Conservation (phyloP, 2,797 vertebrate species). For the Hoplostethus atlanticus region DNA sequence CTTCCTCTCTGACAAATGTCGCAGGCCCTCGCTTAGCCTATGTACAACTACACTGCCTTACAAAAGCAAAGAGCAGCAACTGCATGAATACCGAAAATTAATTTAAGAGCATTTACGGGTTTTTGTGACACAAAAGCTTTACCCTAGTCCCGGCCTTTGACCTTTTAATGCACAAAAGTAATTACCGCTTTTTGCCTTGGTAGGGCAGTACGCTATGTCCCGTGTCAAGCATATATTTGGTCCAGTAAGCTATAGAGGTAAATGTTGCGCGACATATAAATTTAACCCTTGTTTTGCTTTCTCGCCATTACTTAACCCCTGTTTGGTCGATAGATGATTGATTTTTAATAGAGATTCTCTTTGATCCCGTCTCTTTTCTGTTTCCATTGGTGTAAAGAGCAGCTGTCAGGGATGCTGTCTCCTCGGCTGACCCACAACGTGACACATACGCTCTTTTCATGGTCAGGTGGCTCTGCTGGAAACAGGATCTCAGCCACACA, state of each 20-base stretch:
- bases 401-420: constrained; percentile 67
- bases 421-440: constrained; percentile 60
- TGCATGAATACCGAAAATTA: too few species aligned
- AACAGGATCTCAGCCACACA: constrained; percentile 81
- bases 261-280: background rate
- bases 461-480: constrained; percentile 80
- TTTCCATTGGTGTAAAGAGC: constrained; percentile 52
- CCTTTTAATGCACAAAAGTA: too few species aligned
- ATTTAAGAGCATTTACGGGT: too few species aligned
- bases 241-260: background rate
- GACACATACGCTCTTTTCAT: constrained; percentile 80
- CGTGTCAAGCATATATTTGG: background rate
- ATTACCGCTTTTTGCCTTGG: too few species aligned
- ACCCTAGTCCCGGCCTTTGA: too few species aligned
- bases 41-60: background rate
- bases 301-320: background rate
- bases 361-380: background rate
- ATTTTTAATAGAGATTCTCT: background rate
- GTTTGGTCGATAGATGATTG: background rate
- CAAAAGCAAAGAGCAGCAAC: too few species aligned
- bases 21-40: constrained; percentile 4
- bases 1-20: constrained; percentile 45
- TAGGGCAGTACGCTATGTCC: background rate
- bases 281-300: background rate
- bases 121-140: too few species aligned